phyloP scores from a whole-genome alignment of 2,797 vertebrate species.

The Clarias laeviceps region DNA sequence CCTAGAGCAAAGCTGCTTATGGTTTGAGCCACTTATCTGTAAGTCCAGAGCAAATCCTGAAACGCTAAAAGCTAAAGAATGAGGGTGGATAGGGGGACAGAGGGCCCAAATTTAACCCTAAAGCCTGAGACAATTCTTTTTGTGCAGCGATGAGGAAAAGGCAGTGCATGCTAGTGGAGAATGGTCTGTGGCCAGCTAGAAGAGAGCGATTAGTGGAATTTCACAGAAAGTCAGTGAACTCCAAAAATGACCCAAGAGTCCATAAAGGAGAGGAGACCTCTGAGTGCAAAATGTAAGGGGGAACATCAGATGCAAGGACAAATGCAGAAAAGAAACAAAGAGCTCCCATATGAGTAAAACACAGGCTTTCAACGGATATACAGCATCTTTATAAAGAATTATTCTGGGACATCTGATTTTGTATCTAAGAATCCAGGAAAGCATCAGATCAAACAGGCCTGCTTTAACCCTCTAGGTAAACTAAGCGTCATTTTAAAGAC shows the following conservation, averaged over 20 bases:
- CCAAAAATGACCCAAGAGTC: slow-evolving; percentile 15
- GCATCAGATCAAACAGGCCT: slow-evolving; percentile 30
- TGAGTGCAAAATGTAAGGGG: slow-evolving; percentile 2
- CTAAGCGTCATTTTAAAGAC: slow-evolving; percentile 24
- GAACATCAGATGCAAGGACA: slow-evolving; percentile 13
- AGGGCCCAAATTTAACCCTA: slow-evolving; percentile 46
- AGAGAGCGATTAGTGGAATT: slow-evolving; percentile 35
- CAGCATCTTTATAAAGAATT: slow-evolving; percentile 14
- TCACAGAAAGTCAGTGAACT: slow-evolving; percentile 29
- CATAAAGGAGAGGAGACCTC: slow-evolving; percentile 5
- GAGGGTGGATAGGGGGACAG: slow-evolving; percentile 42
- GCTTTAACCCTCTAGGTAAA: slow-evolving; percentile 21
- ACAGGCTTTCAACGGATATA: not conserved
- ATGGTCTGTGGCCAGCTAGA: slow-evolving; percentile 8
- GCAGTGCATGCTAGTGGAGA: slow-evolving; percentile 4
- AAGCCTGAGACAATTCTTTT: slow-evolving; percentile 57
- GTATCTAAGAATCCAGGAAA: not conserved
- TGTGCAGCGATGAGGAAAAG: slow-evolving; percentile 30
- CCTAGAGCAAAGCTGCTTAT: slow-evolving; percentile 54
- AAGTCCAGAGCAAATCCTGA: slow-evolving; percentile 58
- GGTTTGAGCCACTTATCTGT: slow-evolving; percentile 60
- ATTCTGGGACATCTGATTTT: slow-evolving; percentile 6
- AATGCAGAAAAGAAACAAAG: slow-evolving; percentile 18
- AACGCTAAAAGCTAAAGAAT: slow-evolving; percentile 55
- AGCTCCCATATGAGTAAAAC: slow-evolving; percentile 1